phyloP scores from a whole-genome alignment of 2,888 invertebrate species.

The Augochlorella aurata region DNA sequence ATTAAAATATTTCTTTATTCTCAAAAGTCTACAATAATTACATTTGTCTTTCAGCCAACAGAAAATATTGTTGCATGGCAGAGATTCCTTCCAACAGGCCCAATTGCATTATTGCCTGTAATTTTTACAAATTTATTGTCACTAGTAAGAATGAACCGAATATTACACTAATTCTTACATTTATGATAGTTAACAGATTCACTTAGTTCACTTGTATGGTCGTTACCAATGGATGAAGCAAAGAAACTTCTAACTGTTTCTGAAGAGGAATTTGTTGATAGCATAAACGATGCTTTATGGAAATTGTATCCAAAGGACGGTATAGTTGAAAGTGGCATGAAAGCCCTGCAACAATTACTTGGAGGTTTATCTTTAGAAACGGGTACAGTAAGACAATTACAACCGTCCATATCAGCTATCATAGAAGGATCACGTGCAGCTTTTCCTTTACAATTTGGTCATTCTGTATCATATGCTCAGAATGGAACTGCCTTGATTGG shows the following conservation, averaged over 20 bases:
- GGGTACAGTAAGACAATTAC: conserved; percentile 84
- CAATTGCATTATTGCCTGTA: conserved; percentile 94
- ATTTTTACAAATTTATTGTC: conserved; percentile 65
- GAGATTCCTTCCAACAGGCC: conserved; percentile 95
- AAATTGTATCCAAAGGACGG: conserved; percentile 84
- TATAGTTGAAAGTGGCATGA: conserved; percentile 84
- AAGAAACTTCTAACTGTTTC: conserved; percentile 87
- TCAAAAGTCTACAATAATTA: conserved; percentile 2
- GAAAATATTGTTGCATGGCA: conserved; percentile 97
- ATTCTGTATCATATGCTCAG: conserved; percentile 92
- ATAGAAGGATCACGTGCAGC: conserved; percentile 88
- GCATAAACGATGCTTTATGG: conserved; percentile 93
- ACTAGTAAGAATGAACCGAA: background rate
- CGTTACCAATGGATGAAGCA: conserved; percentile 89
- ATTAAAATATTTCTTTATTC: background rate
- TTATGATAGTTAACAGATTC: conserved; percentile 85
- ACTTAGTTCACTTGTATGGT: conserved; percentile 97
- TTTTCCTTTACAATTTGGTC: conserved; percentile 96
- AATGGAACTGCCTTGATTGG: conserved; percentile 93
- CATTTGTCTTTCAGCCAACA: conserved; percentile 83
- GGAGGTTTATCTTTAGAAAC: conserved; percentile 82
- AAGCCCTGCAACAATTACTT: conserved; percentile 83
- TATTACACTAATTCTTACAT: conserved; percentile 4
- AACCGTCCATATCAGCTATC: conserved; percentile 87
- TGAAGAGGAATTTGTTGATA: conserved; percentile 92